phyloP scores from a whole-genome alignment of 1,140 invertebrate species.

The Sinella curviseta region DNA sequence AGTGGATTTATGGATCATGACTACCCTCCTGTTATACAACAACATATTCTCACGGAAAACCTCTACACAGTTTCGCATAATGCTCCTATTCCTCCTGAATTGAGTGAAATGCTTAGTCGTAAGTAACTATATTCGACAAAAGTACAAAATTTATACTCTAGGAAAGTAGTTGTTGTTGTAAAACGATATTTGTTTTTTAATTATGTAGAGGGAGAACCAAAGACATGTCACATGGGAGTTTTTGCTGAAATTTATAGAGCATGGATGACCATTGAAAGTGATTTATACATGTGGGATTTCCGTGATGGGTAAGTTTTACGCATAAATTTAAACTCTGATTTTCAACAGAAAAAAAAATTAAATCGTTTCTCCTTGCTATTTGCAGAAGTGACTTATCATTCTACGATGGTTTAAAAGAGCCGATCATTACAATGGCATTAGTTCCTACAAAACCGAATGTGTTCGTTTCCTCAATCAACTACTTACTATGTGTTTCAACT shows the following conservation, averaged over 20 bases:
- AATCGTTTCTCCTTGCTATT: too few species aligned
- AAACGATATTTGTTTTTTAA: conserved; percentile 14
- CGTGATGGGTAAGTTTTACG: conserved; percentile 69
- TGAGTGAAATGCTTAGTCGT: conserved; percentile 91
- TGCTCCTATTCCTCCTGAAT: conserved; percentile 84
- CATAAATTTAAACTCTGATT: neutral
- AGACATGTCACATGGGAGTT: conserved; percentile 71
- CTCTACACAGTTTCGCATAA: conserved; percentile 79
- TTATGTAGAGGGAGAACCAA: conserved; percentile 39
- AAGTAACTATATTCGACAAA: conserved; percentile 58
- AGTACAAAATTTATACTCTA: too few species aligned
- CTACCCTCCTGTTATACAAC: conserved; percentile 74
- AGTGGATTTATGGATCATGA: conserved; percentile 88
- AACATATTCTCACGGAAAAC: conserved; percentile 68
- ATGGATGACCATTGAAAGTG: conserved; percentile 96
- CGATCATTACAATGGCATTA: conserved; percentile 44
- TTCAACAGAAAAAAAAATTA: neutral
- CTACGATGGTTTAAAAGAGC: conserved; percentile 43
- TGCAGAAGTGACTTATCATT: conserved; percentile 41
- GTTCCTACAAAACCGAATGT: conserved; percentile 47
- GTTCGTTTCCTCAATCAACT: conserved; percentile 53
- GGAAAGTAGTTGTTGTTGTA: conserved; percentile 36
- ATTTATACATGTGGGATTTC: conserved; percentile 96
- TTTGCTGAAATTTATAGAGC: conserved; percentile 94
- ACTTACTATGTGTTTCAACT: conserved; percentile 45